A percentile compares a stretch with the other conserved stretches of the same genome.
These are phyloP conservation scores for Bursaphelenchus okinawaensis DNA, from an alignment of 2,888 invertebrate species.

Conservation along the genomic window DNA sequence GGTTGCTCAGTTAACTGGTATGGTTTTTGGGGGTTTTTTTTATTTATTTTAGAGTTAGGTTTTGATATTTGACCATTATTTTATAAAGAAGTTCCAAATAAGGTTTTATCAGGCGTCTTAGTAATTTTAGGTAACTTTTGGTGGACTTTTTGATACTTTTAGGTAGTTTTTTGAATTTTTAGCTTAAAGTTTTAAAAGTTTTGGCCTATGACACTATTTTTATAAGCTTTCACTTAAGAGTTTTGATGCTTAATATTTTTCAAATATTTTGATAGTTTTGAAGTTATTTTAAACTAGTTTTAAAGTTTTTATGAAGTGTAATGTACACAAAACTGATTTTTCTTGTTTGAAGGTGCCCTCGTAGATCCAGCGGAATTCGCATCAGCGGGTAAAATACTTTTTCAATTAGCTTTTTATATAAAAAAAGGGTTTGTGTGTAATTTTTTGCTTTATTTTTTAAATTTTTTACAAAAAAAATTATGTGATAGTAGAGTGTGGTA, in stretches of 20 bases:
- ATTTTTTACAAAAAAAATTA: neutral
- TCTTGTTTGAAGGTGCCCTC: constrained; percentile 72
- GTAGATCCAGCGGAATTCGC: constrained; percentile 98
- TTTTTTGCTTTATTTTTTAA: neutral
- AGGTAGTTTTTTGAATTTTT: too few relatives aligned
- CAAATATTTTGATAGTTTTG: constrained; percentile 8
- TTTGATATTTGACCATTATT: neutral
- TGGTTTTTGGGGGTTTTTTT: constrained; percentile 10
- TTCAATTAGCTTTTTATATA: neutral
- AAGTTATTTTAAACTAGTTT: constrained; percentile 11
- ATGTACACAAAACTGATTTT: too few relatives aligned
- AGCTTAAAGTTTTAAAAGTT: too few relatives aligned
- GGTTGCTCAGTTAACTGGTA: constrained; percentile 85
- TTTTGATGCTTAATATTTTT: too few relatives aligned
- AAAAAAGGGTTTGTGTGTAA: neutral
- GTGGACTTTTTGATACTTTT: too few relatives aligned
- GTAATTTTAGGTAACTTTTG: too few relatives aligned
- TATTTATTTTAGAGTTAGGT: neutral
- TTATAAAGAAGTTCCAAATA: too few relatives aligned
- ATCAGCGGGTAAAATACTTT: constrained; percentile 79
- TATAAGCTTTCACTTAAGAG: neutral
- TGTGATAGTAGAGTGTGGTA: too few relatives aligned
- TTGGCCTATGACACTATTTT: too few relatives aligned
- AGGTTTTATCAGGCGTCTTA: too few relatives aligned
- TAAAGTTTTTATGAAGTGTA: neutral